Conservation (phyloP, 2,113 vertebrate species). For the Psittacula cyanocephala region DNA sequence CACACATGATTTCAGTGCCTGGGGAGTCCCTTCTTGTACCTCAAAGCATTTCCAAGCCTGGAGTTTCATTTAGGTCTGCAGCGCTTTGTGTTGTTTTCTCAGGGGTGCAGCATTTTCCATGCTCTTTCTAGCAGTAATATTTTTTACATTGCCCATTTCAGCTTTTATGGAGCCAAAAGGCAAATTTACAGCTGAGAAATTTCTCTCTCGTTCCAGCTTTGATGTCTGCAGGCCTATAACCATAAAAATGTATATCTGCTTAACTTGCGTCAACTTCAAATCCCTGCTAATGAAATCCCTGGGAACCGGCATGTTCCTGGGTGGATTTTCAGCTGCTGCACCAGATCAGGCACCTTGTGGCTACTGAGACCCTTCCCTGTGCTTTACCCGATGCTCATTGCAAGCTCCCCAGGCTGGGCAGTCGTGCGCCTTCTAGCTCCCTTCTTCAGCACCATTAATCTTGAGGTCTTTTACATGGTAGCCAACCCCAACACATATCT, state of each 20-base stretch:
- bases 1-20: not conserved
- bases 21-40: not conserved
- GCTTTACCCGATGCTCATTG: accelerated
- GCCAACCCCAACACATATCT: not conserved
- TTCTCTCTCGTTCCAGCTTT: not conserved
- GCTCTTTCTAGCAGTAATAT: not conserved
- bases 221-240: not conserved
- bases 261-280: not conserved
- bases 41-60: not conserved
- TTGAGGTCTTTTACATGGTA: not conserved
- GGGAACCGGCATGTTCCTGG: not conserved
- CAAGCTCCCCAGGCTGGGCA: not conserved
- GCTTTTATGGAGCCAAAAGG: not conserved
- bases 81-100: not conserved
- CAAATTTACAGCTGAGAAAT: not conserved
- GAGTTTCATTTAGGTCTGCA: not conserved
- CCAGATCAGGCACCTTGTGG: not conserved
- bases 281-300: not conserved
- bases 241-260: not conserved
- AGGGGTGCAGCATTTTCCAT: not conserved
- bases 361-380: not conserved
- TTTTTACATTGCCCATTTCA: not conserved
- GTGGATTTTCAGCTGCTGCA: not conserved
- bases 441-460: not conserved
- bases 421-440: accelerated